Conservation (phyloP, 2,888 invertebrate genomes). For the Drosophila robusta region DNA sequence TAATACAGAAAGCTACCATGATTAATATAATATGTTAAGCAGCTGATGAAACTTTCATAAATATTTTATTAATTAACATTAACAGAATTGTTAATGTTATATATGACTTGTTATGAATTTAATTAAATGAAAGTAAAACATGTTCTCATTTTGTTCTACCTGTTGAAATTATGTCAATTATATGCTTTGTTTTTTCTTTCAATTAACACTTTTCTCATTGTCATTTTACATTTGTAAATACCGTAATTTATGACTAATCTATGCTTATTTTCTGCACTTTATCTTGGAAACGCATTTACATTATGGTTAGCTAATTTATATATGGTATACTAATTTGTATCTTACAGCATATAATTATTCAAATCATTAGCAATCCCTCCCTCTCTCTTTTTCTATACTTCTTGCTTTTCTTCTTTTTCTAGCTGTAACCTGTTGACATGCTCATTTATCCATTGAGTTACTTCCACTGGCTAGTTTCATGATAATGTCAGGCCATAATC, state of each 20-base stretch:
- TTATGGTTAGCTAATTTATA: background rate
- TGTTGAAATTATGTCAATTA: too few species aligned
- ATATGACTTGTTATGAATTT: too few species aligned
- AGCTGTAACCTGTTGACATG: conserved; percentile 58
- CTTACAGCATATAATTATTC: background rate
- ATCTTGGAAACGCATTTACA: background rate
- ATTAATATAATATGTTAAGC: background rate
- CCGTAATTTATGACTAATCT: background rate
- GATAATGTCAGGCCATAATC: conserved; percentile 63
- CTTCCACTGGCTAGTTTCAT: conserved; percentile 36
- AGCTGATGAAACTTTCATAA: background rate
- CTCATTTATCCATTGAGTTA: conserved; percentile 49
- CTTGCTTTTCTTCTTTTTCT: background rate
- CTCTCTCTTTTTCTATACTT: background rate
- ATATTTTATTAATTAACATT: background rate
- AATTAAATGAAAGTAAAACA: background rate
- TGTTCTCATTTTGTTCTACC: background rate
- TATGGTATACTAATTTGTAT: background rate
- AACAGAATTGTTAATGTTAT: too few species aligned
- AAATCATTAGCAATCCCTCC: background rate
- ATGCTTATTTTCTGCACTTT: background rate
- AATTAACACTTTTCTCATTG: background rate
- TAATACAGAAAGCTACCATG: too few species aligned
- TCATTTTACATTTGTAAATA: background rate
- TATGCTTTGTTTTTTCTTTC: too few species aligned